Evolutionary conservation across 2,797 vertebrate genomes (phyloP), one percentile per base, ranked within the genome.

Genomic region (Squalus acanthias): DNA sequence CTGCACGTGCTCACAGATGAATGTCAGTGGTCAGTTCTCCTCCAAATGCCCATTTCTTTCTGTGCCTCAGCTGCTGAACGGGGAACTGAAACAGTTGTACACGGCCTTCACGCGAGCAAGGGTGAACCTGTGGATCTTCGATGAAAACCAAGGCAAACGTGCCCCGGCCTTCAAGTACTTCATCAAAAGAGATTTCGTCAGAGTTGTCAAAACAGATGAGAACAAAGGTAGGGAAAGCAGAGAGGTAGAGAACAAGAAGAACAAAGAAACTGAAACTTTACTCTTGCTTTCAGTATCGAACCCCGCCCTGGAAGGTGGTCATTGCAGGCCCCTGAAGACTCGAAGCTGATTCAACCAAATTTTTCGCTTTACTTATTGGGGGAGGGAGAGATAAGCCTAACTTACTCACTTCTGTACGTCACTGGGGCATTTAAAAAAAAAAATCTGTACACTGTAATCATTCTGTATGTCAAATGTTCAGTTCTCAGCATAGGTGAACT

Each of bases 61-160:
- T 96, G 88, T 88, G 53, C 96, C 17, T 20, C 53, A 98, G 98
- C 97, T 98, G 96, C 97, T 98, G 96, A 98, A 98, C 24, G 98
- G 98, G 95, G 98, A 98, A 60, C 97, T 98, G 63, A 98, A 98
- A 96, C 98, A 98, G 82, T 96, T 98, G n/a, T 98, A 98, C 63
- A 98, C 98, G 0, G 98, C 98, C 72, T 97, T 98, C 96, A 98
- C 98, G 3, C 97, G 98, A 96, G 98, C 98, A 96, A 97, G 98
- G 17, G 98, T 98, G 96, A 98, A 98, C 97, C 97, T 98, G n/a
- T 98, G 98, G 98, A 98, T 98, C 96, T 98, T 98, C 0, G 98
- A 98, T 69, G 98, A 98, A 97, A 98, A 98, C 93, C 94, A 96
- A 26, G 98, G 98, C 95, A 98, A 98, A 96, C 97, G 98, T 7